Conservation (phyloP, 1,140 invertebrate species). For the Papilio polytes region DNA sequence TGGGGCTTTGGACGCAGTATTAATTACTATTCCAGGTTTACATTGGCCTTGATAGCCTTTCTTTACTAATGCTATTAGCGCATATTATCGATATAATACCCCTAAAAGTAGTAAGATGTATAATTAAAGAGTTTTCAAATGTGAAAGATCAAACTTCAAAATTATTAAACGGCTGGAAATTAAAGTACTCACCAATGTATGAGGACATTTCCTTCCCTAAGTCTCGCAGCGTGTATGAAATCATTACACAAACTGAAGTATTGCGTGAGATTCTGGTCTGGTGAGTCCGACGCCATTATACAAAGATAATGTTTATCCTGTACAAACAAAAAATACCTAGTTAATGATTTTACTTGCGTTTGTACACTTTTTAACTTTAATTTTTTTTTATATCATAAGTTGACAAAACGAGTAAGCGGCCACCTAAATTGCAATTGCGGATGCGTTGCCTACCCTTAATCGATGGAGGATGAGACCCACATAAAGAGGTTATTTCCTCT, state of each 20-base stretch:
- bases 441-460: no score
- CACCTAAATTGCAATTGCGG: no score
- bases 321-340: constrained; percentile 49
- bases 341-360: background rate
- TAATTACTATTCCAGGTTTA: constrained; percentile 32
- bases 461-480: no score
- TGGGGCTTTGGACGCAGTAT: constrained; percentile 26
- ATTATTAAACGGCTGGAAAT: no score
- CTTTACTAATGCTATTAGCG: background rate
- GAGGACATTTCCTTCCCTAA: constrained; percentile 95
- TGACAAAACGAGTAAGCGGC: no score
- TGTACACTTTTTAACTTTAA: background rate
- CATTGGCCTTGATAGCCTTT: background rate
- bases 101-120: background rate
- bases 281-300: constrained; percentile 96
- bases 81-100: no score
- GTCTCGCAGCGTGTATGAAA: constrained; percentile 96
- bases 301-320: constrained; percentile 98
- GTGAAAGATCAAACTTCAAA: no score
- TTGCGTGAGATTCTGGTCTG: constrained; percentile 96
- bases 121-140: background rate
- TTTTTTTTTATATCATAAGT: no score
- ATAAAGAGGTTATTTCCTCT: no score
- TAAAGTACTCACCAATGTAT: constrained; percentile 94
- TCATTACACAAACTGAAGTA: constrained; percentile 97